Evolutionary conservation across 2,797 vertebrate genomes (phyloP).

Genomic region (Crenuchus spilurus): DNA sequence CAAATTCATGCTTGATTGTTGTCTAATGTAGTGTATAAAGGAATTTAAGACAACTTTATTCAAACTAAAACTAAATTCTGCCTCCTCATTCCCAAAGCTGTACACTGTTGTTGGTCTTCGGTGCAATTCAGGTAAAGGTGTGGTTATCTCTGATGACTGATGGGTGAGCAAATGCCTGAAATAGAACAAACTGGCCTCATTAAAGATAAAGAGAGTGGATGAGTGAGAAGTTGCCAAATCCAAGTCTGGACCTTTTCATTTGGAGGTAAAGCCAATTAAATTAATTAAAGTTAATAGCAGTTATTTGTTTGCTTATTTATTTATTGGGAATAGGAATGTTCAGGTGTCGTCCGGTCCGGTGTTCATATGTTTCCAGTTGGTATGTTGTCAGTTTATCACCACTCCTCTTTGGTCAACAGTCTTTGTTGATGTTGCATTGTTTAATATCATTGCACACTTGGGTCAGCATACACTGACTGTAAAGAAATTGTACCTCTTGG

Average conservation of each 20-base stretch:
- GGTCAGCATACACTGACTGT: no score
- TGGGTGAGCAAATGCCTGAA: slow-evolving; percentile 17
- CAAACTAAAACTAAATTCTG: no score
- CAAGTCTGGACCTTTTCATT: neutral
- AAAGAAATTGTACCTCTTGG: slow-evolving; percentile 1
- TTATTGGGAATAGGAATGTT: neutral
- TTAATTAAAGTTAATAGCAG: neutral
- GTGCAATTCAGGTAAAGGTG: slow-evolving; percentile 15
- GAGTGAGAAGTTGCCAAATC: neutral
- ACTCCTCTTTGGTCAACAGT: slow-evolving; percentile 43
- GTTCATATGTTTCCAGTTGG: neutral
- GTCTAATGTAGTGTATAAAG: no score
- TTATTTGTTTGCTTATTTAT: neutral
- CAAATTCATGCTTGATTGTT: no score
- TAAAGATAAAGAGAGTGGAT: neutral
- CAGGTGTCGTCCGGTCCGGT: neutral
- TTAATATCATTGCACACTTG: slow-evolving; percentile 11
- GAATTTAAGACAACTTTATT: no score
- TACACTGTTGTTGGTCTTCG: neutral
- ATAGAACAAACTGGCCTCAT: neutral
- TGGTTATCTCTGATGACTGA: slow-evolving; percentile 38
- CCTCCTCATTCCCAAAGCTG: no score
- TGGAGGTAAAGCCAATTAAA: neutral
- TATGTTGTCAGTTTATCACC: slow-evolving; percentile 19
- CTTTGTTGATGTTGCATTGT: slow-evolving; percentile 22